These are phyloP conservation scores for Amniataba percoides DNA, from an alignment of 2,797 vertebrate species.

Conservation along the genomic window DNA sequence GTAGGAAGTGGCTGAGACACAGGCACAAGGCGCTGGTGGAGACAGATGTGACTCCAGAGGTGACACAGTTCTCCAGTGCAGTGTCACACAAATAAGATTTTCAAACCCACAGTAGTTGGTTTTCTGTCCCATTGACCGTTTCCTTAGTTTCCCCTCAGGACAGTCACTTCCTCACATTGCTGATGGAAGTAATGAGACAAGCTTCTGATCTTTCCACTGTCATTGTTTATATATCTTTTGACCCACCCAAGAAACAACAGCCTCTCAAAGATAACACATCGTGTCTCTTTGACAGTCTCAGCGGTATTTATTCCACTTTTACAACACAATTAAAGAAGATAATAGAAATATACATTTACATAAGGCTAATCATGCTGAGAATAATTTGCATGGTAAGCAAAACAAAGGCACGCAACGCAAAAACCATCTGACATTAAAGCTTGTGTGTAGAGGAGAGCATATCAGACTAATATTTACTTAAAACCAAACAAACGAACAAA, in stretches of 20 bases:
- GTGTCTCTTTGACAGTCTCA: neutral
- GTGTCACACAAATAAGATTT: neutral
- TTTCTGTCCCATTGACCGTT: conserved; percentile 3
- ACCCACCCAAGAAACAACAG: neutral
- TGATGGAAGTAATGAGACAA: conserved; percentile 23
- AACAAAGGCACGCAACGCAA: conserved; percentile 1
- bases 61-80: neutral
- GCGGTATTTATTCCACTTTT: neutral
- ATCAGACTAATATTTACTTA: neutral
- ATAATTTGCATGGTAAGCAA: neutral
- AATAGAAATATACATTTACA: neutral
- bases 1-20: neutral
- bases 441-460: neutral
- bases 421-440: neutral
- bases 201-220: conserved; percentile 1
- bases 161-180: conserved; percentile 18
- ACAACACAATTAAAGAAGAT: neutral
- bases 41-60: neutral
- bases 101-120: neutral
- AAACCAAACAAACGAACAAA: neutral
- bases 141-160: conserved; percentile 32
- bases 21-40: neutral
- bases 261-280: neutral
- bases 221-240: conserved; percentile 2
- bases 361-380: neutral